Evolutionary conservation across 2,113 vertebrate genomes (phyloP), one percentile per base, ranked within the genome.

Genomic region (Heteronetta atricapilla): DNA sequence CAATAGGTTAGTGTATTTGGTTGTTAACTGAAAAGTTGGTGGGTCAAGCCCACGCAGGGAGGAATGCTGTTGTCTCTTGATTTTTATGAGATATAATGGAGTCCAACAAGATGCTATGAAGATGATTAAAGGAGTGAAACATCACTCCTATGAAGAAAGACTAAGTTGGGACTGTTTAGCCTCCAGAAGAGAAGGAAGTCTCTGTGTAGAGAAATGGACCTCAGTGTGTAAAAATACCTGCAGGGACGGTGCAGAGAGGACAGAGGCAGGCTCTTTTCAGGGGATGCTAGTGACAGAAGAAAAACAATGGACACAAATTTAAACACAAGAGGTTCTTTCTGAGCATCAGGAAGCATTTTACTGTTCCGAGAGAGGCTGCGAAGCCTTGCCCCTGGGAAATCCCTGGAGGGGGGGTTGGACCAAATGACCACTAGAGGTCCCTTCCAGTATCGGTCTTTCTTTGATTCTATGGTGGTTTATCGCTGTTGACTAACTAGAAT

Each of bases 11-110:
- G 89, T 31, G 18, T 29, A 19, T 97, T 97, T 9, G 31, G 91
- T 97, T 97, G 92, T 97, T 98, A 97, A 98, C 87, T 9, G 48
- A 96, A 96, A 97, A 93, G 88, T 77, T 98, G 97, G 95, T 97
- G 96, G 95, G 18, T 40, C 26, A 40, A 28, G 62, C 62, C 62
- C 36, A 63, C 26, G 25, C 25, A 63, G 25, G 36, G 16, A 38
- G 14, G 28, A 56, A 26, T 40, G 60, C 12, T 63, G 36, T 40
- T 23, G 13, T 13, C 50, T 26, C 26, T 63, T 63, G 25, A 40
- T 63, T 38, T 62, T 62, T 62, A 25, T 7, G 14, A 36, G n/a
- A 15, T 36, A 36, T 8, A 62, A 26, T 62, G 34, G 17, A 38
- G 9, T 38, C 60, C 60, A 62, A 17, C 10, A 25, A 62, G 36